Evolutionary conservation across 2,888 invertebrate genomes (phyloP), one percentile per base, ranked within the genome.

Genomic region (Amiota mariae): DNA sequence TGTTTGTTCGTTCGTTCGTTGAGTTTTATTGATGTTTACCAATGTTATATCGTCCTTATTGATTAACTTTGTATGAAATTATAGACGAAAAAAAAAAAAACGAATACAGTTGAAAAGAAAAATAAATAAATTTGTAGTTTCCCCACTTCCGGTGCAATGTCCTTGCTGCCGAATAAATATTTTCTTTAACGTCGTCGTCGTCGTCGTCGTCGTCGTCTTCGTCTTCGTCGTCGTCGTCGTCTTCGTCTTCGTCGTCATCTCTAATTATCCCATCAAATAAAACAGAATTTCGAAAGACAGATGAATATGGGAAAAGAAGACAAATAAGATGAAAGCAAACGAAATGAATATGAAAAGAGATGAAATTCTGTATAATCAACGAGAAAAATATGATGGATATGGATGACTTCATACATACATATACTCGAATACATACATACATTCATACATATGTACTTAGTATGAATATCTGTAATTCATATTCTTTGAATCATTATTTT

Each of bases 201-300:
- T 36, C 54, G 13, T 54, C 24, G 24, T 24, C 3, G 24, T 24
- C 24, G n/a, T n/a, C n/a, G n/a, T n/a, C n/a, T n/a, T n/a, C n/a
- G 24, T 24, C 24, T 1, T 24, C 24, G 24, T 24, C 24, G 24
- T 24, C 24, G 3, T 24, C 24, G 13, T 54, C 24, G 24, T 24
- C 3, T 1, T 24, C 24, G 24, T 24, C 24, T 1, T 24, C 24
- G 24, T 24, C 24, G 24, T 24, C 24, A 24, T 24, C 24, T 24
- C 54, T 54, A n/a, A 66, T 66, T 66, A 66, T 66, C 48, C 66
- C 66, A 20, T 66, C 15, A 66, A 66, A 66, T 66, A 20, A 66
- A 49, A 49, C 66, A 49, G 49, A 49, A 20, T 8, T 54, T 8
- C 3, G 6, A 2, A n/a, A 54, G 8, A 54, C 8, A n/a, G n/a